Conservation (phyloP, 2,113 vertebrate genomes). For the Dipodomys stephensi region DNA sequence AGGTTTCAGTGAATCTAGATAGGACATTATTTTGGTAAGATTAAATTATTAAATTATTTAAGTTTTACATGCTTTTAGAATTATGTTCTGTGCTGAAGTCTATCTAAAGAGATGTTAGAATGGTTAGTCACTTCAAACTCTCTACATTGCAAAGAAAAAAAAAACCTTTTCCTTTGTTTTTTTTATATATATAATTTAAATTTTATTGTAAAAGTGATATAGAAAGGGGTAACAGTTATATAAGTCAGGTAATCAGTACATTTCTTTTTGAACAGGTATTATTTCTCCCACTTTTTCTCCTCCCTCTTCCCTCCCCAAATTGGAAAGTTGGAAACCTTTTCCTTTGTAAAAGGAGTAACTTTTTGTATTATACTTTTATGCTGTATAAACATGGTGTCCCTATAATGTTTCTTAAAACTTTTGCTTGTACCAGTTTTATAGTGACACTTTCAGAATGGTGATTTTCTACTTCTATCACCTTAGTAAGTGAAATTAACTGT, state of each 20-base stretch:
- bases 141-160: not conserved
- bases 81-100: not conserved
- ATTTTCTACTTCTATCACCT: not conserved
- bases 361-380: not conserved
- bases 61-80: not conserved
- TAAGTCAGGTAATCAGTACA: no score
- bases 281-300: no score
- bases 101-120: not conserved
- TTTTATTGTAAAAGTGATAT: no score
- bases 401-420: not conserved
- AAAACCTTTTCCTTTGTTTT: no score
- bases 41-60: not conserved
- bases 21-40: not conserved
- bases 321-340: not conserved
- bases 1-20: not conserved
- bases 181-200: no score
- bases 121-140: not conserved
- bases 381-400: not conserved
- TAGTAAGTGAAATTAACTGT: not conserved
- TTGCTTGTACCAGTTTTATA: not conserved
- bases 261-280: no score
- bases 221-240: no score
- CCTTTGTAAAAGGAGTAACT: not conserved
- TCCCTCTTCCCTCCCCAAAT: no score
- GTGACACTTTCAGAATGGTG: not conserved